Evolutionary conservation across 2,113 vertebrate genomes (phyloP).

Genomic region (Ranitomeya variabilis): DNA sequence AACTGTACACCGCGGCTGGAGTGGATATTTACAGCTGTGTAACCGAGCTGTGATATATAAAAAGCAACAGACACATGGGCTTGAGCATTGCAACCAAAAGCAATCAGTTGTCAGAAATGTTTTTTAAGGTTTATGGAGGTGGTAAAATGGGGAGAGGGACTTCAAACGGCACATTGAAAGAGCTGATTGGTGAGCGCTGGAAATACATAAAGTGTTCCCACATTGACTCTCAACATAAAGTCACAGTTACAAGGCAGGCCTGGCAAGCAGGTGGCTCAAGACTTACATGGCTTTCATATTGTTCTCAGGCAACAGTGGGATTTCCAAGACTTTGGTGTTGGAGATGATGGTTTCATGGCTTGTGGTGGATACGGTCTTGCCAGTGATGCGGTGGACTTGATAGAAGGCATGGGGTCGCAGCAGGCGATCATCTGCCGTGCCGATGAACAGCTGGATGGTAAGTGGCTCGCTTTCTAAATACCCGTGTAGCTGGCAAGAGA

Average conservation of each 20-base stretch:
- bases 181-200: conserved; percentile 42
- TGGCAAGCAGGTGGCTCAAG: conserved; percentile 27
- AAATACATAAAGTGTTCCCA: background rate
- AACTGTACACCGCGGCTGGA: conserved; percentile 65
- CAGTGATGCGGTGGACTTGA: conserved; percentile 96
- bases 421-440: conserved; percentile 95
- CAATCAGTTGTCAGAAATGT: conserved; percentile 61
- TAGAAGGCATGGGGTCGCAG: conserved; percentile 96
- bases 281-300: conserved; percentile 93
- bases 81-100: conserved; percentile 66
- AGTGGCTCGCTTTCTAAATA: conserved; percentile 92
- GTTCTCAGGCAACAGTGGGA: conserved; percentile 92
- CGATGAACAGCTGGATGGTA: conserved; percentile 96
- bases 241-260: conserved; percentile 5
- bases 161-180: conserved; percentile 46
- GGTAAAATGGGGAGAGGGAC: conserved; percentile 53
- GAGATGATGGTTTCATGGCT: conserved; percentile 92
- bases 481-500: conserved; percentile 87
- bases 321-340: conserved; percentile 95
- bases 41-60: conserved; percentile 67
- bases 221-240: conserved; percentile 33
- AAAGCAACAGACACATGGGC: conserved; percentile 64
- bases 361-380: conserved; percentile 93
- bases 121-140: conserved; percentile 52
- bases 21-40: conserved; percentile 66